Evolutionary conservation across 2,888 invertebrate species (phyloP).

Genomic region (Phengaris alcon): DNA sequence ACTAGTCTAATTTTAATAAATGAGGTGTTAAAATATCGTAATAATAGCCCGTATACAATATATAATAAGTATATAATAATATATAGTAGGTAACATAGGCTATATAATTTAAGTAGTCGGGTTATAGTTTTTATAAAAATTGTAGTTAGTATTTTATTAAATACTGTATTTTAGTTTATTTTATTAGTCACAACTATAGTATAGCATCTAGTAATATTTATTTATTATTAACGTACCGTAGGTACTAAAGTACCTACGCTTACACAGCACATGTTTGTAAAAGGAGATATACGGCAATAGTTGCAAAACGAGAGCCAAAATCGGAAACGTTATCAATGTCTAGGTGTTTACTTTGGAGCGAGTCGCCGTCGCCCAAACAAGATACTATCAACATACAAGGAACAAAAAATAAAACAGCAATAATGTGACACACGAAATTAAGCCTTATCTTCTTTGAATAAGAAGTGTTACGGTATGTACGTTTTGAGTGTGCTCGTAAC

Average conservation of each 20-base stretch:
- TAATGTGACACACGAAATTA: constrained; percentile 18
- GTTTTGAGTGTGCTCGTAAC: constrained; percentile 28
- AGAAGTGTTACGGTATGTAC: constrained; percentile 9
- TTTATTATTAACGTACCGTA: too few relatives aligned
- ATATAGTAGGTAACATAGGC: too few relatives aligned
- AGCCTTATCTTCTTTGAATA: not conserved
- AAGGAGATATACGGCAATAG: constrained; percentile 5
- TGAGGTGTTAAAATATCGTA: too few relatives aligned
- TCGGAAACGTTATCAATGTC: constrained; percentile 34
- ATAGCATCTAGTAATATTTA: too few relatives aligned
- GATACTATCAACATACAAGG: constrained; percentile 40
- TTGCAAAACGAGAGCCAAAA: constrained; percentile 32
- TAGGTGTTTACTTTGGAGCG: constrained; percentile 48
- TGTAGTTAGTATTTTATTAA: too few relatives aligned
- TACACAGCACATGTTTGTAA: not conserved
- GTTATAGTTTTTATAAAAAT: too few relatives aligned
- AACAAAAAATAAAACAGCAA: constrained; percentile 24
- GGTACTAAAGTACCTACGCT: not conserved
- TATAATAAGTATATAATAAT: too few relatives aligned
- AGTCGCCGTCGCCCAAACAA: constrained; percentile 43
- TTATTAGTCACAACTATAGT: too few relatives aligned
- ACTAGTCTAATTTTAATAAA: too few relatives aligned
- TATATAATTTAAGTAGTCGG: too few relatives aligned
- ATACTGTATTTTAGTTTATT: too few relatives aligned
- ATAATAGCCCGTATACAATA: too few relatives aligned